Conservation (phyloP, 2,113 vertebrate species). For the Hypomesus transpacificus region DNA sequence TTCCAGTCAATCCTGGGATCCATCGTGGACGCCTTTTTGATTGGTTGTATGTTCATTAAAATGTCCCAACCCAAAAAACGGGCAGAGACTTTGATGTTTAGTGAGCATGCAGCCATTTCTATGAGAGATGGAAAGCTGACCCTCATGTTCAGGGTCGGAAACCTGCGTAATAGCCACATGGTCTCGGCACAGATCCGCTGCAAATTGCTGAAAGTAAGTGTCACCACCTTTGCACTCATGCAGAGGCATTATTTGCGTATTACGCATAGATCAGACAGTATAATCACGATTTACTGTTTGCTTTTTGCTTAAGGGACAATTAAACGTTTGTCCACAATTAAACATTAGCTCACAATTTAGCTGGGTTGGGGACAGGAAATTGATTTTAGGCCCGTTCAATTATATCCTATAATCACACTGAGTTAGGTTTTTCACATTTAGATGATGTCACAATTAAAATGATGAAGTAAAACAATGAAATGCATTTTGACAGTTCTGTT, state of each 20-base stretch:
- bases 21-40: constrained; percentile 96
- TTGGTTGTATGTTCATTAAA: constrained; percentile 99
- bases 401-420: too few relatives aligned
- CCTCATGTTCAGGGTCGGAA: constrained; percentile 98
- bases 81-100: constrained; percentile 98
- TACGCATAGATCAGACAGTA: background rate
- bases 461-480: too few relatives aligned
- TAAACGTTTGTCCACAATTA: background rate
- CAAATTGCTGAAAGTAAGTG: constrained; percentile 96
- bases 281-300: background rate
- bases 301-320: background rate
- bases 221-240: background rate
- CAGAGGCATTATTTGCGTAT: background rate
- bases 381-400: too few relatives aligned
- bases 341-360: background rate
- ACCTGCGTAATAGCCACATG: constrained; percentile 99
- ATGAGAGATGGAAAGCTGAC: constrained; percentile 97
- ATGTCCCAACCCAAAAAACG: constrained; percentile 99
- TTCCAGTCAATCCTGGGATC: constrained; percentile 98
- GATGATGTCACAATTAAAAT: too few relatives aligned
- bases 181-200: constrained; percentile 98
- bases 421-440: too few relatives aligned
- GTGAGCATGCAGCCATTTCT: constrained; percentile 93
- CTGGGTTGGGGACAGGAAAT: too few relatives aligned
- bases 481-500: too few relatives aligned